phyloP scores from a whole-genome alignment of 2,113 vertebrate species.

The Caloenas nicobarica region DNA sequence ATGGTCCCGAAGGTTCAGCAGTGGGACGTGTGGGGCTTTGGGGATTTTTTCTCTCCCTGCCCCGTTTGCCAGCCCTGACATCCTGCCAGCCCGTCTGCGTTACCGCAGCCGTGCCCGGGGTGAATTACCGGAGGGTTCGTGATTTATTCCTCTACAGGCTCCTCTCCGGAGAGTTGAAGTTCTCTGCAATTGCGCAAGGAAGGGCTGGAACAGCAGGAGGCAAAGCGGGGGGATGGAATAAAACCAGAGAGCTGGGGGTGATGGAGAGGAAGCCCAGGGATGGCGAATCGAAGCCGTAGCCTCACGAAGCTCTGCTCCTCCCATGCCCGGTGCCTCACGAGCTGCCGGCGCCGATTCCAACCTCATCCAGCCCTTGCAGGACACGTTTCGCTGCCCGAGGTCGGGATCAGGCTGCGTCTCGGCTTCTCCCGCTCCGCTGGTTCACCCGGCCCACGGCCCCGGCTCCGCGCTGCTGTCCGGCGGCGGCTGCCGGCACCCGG shows the following conservation, averaged over 20 bases:
- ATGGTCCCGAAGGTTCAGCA: rapidly evolving
- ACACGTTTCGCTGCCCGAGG: not conserved
- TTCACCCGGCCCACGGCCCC: not conserved
- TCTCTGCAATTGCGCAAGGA: not conserved
- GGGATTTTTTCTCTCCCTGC: not conserved
- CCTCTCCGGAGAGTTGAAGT: not conserved
- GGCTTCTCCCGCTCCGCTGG: not conserved
- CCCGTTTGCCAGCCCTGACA: not conserved
- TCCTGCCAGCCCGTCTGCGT: too few relatives aligned
- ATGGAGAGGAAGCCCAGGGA: not conserved
- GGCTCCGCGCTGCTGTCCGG: not conserved
- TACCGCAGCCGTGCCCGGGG: too few relatives aligned
- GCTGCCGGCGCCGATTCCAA: not conserved
- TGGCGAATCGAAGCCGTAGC: not conserved
- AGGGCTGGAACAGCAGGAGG: not conserved
- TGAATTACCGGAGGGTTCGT: not conserved
- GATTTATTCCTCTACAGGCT: not conserved
- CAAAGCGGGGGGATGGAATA: not conserved
- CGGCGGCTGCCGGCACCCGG: not conserved
- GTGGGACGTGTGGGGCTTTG: rapidly evolving
- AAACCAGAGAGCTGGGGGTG: not conserved
- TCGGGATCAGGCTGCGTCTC: not conserved
- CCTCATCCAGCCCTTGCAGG: not conserved
- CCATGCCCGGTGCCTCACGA: not conserved
- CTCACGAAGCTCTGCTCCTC: rapidly evolving